A percentile compares a stretch with the other conserved stretches of the same genome.
Evolutionary conservation across 2,888 invertebrate genomes (phyloP).

Genomic region (Tetranychus truncatus): DNA sequence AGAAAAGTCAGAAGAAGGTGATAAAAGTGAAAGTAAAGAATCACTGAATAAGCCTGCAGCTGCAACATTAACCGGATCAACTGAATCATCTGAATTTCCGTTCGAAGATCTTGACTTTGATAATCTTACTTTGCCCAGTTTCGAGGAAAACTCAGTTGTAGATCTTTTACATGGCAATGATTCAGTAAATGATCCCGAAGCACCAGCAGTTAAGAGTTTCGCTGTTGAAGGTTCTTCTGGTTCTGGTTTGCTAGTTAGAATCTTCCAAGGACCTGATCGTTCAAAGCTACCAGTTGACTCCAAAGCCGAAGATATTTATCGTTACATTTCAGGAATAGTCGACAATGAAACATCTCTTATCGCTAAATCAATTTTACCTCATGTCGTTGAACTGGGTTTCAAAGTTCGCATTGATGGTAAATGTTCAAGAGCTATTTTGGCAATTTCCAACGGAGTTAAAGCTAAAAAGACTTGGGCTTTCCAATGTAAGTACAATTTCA

Average conservation of each 20-base stretch:
- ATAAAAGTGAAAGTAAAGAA: not conserved
- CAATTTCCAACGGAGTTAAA: constrained; percentile 3
- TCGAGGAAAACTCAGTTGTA: not conserved
- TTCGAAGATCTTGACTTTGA: not conserved
- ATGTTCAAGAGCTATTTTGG: not conserved
- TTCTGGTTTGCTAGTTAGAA: not conserved
- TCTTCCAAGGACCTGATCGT: constrained; percentile 5
- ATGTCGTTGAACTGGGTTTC: not conserved
- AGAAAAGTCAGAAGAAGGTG: not conserved
- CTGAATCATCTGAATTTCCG: not conserved
- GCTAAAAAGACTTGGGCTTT: not conserved
- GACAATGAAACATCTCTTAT: constrained; percentile 3
- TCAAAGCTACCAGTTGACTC: not conserved
- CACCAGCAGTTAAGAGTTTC: not conserved
- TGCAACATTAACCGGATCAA: not conserved
- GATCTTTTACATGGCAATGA: not conserved
- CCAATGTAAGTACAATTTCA: constrained; percentile 9
- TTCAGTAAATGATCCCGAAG: not conserved
- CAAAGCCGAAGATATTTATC: not conserved
- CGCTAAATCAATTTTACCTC: not conserved
- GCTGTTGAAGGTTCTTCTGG: not conserved
- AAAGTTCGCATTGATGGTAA: not conserved
- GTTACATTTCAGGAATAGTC: not conserved
- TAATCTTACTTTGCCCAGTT: constrained; percentile 1
- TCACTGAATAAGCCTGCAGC: not conserved